Conservation (phyloP, 2,113 vertebrate species). For the Nipponia nippon region DNA sequence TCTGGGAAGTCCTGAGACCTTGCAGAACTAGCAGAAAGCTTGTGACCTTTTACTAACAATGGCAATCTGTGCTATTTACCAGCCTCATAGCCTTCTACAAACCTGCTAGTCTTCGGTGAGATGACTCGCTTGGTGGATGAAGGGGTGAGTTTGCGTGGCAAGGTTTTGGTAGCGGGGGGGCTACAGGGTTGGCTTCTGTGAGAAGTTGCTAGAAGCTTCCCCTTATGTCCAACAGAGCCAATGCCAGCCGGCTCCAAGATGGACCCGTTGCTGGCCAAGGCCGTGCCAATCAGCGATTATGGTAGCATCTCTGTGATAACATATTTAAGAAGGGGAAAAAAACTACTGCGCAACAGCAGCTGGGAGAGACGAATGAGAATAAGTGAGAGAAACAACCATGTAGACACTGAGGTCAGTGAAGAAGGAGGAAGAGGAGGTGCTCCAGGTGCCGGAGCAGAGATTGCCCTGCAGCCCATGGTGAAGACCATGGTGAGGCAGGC, state of each 20-base stretch:
- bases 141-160: not conserved
- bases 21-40: not conserved
- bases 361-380: not conserved
- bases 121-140: not conserved
- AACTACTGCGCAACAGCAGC: not conserved
- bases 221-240: not conserved
- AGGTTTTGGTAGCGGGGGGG: not conserved
- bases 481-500: too few relatives aligned
- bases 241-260: not conserved
- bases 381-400: not conserved
- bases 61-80: not conserved
- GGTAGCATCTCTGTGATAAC: not conserved
- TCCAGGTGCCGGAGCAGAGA: not conserved
- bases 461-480: too few relatives aligned
- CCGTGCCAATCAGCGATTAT: not conserved
- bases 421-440: not conserved
- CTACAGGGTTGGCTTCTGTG: not conserved
- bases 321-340: not conserved
- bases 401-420: not conserved
- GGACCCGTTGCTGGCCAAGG: not conserved
- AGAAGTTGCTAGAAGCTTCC: not conserved
- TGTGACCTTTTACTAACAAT: not conserved
- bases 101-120: not conserved
- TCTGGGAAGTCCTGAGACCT: not conserved
- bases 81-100: not conserved